phyloP scores from a whole-genome alignment of 2,888 invertebrate species.

The Cephus spinipes region DNA sequence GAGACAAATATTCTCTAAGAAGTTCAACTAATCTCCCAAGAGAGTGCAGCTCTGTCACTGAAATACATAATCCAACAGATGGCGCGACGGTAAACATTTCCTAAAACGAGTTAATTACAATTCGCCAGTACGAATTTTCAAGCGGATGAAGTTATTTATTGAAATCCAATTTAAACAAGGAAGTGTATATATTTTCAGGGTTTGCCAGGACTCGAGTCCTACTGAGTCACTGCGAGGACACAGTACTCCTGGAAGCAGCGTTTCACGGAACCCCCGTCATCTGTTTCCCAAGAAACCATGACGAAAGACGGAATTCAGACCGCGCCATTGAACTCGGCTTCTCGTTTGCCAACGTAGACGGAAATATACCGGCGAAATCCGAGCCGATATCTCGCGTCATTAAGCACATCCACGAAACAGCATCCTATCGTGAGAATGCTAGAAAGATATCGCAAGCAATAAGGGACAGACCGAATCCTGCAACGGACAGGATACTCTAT shows the following conservation, averaged over 20 bases:
- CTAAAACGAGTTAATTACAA: not conserved
- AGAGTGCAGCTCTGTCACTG: too few species aligned
- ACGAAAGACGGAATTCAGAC: constrained; percentile 49
- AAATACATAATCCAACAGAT: too few species aligned
- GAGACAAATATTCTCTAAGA: too few species aligned
- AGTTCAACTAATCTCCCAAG: too few species aligned
- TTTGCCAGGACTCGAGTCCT: constrained; percentile 55
- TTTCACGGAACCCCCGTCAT: constrained; percentile 62
- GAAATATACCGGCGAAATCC: constrained; percentile 27
- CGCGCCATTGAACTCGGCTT: constrained; percentile 55
- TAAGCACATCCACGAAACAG: constrained; percentile 45
- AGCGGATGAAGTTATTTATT: constrained; percentile 4
- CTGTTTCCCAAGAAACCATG: constrained; percentile 54
- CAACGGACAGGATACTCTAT: constrained; percentile 55
- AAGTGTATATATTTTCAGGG: constrained; percentile 40
- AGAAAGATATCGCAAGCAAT: constrained; percentile 54
- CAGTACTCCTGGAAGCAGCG: constrained; percentile 57
- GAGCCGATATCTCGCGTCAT: constrained; percentile 40
- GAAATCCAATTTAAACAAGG: not conserved
- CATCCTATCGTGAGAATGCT: constrained; percentile 53
- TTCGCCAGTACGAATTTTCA: constrained; percentile 9
- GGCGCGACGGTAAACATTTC: too few species aligned
- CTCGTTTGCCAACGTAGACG: constrained; percentile 32
- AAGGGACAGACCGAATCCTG: constrained; percentile 57
- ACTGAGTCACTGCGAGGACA: constrained; percentile 58